Base-by-base conservation (phyloP, 2,113 vertebrate genomes). In the Hypomesus transpacificus region DNA sequence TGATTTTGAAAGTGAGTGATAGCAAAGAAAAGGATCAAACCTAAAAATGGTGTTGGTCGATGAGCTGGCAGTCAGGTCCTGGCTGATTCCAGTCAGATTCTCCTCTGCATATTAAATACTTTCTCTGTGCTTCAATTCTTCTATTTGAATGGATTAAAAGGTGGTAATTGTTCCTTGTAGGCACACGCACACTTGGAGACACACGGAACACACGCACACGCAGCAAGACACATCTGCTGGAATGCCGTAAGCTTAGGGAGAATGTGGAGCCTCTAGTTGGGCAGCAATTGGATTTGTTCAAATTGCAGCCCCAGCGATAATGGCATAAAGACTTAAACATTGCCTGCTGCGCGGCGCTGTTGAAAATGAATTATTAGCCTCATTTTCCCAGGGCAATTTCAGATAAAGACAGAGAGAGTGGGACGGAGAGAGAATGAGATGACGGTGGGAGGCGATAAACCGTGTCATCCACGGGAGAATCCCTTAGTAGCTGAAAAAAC, bases 341-440 rank as follows among this genome's bases (percentile, higher is more conserved):
- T 79, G 76, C 81, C 78, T 85, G 81, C 86, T 89, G 82, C 80
- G 70, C 26, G 39, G 60, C 54, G 66, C 77, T 87, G 86, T 88
- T 70, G 18, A 85, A 81, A 81, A 83, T 89, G 86, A 89, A 82
- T 84, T 88, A 88, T 89, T 89, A 84, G 80, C 69, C 80, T 81
- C 68, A 81, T 87, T 90, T 88, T 90, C 84, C 65, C 39, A 28
- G 75, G 76, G 84, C 78, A 84, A 81, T 87, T 85, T 79, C 70
- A 84, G 80, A 84, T 80, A 82, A 87, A 83, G 77, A 68, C 73
- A 63, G 60, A 56, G 60, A 56, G 71, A 76, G 76, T 66, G 50
- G 46, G 68, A 68, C 66, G 46, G 51, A 53, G 63, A 62, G 62
- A 67, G 70, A 81, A 81, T 60, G 28, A 75, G 79, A 78, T 79